Evolutionary conservation across 2,888 invertebrate genomes (phyloP).

Genomic region (Caenorhabditis sp.): DNA sequence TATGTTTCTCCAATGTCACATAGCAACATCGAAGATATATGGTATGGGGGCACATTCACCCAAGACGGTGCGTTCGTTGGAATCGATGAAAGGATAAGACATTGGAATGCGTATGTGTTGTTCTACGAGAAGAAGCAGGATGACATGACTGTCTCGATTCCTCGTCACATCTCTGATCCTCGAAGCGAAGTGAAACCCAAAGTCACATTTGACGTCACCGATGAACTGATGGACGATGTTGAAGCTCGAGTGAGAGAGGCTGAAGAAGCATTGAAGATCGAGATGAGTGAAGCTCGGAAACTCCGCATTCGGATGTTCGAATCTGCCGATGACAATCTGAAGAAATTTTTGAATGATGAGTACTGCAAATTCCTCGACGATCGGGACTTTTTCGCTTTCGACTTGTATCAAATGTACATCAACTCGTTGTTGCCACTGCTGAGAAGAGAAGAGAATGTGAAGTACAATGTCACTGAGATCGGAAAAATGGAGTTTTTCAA

Average conservation of each 20-base stretch:
- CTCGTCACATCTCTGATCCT: slow-evolving; percentile 24
- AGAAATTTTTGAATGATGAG: slow-evolving; percentile 52
- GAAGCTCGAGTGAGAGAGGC: slow-evolving; percentile 29
- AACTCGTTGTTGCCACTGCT: slow-evolving; percentile 42
- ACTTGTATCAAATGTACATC: slow-evolving; percentile 55
- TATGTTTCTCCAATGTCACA: slow-evolving; percentile 34
- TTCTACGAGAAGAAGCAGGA: slow-evolving; percentile 83
- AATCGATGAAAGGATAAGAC: slow-evolving; percentile 85
- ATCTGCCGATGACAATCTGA: slow-evolving; percentile 35
- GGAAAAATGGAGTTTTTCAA: slow-evolving; percentile 41
- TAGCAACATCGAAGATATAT: slow-evolving; percentile 46
- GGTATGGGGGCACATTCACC: slow-evolving; percentile 65
- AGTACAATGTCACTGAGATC: slow-evolving; percentile 41
- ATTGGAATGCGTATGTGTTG: slow-evolving; percentile 86
- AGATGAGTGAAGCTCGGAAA: slow-evolving; percentile 42
- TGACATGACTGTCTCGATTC: slow-evolving; percentile 7
- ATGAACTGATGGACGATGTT: slow-evolving; percentile 44
- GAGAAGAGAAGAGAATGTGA: slow-evolving; percentile 42
- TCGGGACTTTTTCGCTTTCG: slow-evolving; percentile 61
- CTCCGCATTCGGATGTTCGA: slow-evolving; percentile 56
- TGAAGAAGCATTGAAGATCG: slow-evolving; percentile 9
- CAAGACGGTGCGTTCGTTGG: slow-evolving; percentile 47
- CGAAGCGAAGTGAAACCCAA: slow-evolving; percentile 28
- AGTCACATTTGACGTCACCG: slow-evolving; percentile 60
- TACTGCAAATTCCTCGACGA: slow-evolving; percentile 56